Evolutionary conservation across 1,140 invertebrate species (phyloP).

Genomic region (Paraescarpia echinospica): DNA sequence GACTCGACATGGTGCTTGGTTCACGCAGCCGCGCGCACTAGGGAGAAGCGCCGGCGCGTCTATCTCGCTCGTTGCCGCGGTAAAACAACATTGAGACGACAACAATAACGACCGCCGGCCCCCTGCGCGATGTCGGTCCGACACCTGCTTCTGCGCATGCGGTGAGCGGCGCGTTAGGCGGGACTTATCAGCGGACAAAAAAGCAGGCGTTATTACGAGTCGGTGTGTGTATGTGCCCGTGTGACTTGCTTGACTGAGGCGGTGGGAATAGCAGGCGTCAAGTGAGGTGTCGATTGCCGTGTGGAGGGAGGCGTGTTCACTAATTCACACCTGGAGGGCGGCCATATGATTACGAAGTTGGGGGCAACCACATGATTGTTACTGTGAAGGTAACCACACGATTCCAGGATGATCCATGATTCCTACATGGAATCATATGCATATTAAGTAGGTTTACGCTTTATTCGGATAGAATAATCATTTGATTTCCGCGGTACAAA

Average conservation of each 20-base stretch:
- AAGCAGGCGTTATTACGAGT: neutral
- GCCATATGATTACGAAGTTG: neutral
- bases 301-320: neutral
- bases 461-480: neutral
- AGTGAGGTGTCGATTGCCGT: neutral
- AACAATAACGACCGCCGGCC: constrained; percentile 1
- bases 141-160: neutral
- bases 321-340: neutral
- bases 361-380: too few relatives aligned
- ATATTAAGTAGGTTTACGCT: neutral
- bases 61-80: neutral
- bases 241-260: too few relatives aligned
- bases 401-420: too few relatives aligned
- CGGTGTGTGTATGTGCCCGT: neutral
- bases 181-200: neutral
- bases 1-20: neutral
- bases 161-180: neutral
- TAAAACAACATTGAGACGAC: neutral
- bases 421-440: neutral
- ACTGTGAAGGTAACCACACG: too few relatives aligned
- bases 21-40: neutral
- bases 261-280: neutral
- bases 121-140: neutral
- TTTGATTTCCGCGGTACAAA: neutral
- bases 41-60: neutral